Percentiles rank a stretch among this genome's conserved stretches.
Conservation (phyloP, 2,888 invertebrate species). For the Julus scandinavius region DNA sequence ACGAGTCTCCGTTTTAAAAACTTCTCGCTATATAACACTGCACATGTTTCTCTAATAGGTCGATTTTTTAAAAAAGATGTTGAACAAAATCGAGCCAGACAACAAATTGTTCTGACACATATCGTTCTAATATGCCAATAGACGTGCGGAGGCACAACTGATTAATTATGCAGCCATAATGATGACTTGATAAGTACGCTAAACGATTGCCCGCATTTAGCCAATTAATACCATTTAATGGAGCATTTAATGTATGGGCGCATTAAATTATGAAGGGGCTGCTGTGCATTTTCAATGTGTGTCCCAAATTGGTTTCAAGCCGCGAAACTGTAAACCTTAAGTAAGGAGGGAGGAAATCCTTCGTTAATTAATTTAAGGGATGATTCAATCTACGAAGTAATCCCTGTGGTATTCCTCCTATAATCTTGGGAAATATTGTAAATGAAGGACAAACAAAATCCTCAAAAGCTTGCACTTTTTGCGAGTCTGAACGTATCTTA, state of each 20-base stretch:
- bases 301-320: neutral
- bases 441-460: neutral
- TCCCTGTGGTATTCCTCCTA: neutral
- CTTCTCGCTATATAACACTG: neutral
- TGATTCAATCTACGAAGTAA: neutral
- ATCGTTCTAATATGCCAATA: neutral
- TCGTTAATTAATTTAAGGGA: neutral
- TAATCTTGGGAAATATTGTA: neutral
- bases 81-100: neutral
- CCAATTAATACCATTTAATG: constrained; percentile 1
- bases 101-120: neutral
- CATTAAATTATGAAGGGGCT: neutral
- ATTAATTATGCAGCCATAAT: neutral
- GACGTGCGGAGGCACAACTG: neutral
- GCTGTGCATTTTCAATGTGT: neutral
- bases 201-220: neutral
- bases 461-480: neutral
- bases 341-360: neutral
- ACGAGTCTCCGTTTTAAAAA: neutral
- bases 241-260: neutral
- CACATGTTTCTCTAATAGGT: neutral
- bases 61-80: neutral
- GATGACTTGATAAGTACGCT: neutral
- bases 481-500: too few relatives aligned
- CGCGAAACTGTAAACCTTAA: neutral